phyloP scores from a whole-genome alignment of 2,113 vertebrate species.

The Upupa epops region DNA sequence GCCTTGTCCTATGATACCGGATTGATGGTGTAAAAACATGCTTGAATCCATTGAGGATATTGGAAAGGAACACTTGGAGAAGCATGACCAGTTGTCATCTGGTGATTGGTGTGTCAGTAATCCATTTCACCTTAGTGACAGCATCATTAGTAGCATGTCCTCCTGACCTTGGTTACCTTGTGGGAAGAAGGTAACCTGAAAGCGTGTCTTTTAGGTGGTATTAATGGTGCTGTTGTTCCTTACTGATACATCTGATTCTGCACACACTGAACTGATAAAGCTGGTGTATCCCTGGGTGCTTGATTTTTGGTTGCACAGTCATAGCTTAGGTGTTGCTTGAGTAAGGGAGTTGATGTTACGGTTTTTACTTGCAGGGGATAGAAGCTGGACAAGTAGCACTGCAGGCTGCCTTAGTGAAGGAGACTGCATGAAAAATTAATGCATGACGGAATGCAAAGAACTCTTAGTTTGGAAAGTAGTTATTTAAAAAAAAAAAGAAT shows the following conservation, averaged over 20 bases:
- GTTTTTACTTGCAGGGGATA: not conserved
- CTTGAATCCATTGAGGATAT: not conserved
- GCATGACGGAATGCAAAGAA: not conserved
- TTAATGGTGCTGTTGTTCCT: not conserved
- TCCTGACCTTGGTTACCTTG: not conserved
- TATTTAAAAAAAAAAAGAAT: not conserved
- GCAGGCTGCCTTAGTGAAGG: not conserved
- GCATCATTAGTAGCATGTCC: not conserved
- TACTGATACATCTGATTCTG: not conserved
- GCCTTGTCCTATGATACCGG: rapidly evolving
- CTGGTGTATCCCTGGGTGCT: rapidly evolving
- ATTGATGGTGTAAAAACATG: not conserved
- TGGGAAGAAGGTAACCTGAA: not conserved
- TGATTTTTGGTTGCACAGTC: not conserved
- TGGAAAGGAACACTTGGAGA: not conserved
- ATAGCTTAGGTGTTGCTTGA: not conserved
- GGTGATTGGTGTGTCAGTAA: not conserved
- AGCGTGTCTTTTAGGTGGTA: not conserved
- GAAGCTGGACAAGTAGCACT: not conserved
- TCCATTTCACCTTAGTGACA: not conserved
- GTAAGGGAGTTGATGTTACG: not conserved
- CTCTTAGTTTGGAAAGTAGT: not conserved
- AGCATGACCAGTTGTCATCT: not conserved
- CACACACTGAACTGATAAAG: not conserved
- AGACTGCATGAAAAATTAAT: not conserved